Evolutionary conservation across 2,113 vertebrate genomes (phyloP).

Genomic region (Edolisoma coerulescens): DNA sequence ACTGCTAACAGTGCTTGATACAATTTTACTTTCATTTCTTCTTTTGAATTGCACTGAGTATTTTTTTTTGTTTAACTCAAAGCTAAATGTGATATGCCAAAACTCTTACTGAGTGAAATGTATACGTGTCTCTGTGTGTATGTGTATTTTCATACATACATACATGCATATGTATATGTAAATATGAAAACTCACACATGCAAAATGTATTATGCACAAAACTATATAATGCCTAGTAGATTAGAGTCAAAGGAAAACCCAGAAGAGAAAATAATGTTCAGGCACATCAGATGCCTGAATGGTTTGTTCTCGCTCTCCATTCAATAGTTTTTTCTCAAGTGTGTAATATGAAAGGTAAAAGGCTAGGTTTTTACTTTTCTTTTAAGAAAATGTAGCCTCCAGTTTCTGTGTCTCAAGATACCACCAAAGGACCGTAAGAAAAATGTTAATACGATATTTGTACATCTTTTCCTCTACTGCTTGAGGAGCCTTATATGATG

Average conservation of each 20-base stretch:
- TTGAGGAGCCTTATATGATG: background rate
- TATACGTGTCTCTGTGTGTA: background rate
- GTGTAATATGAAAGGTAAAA: background rate
- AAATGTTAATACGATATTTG: background rate
- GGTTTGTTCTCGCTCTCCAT: background rate
- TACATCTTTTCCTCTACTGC: background rate
- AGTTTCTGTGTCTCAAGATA: background rate
- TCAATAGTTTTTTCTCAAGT: background rate
- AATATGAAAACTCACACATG: background rate
- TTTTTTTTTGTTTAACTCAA: background rate
- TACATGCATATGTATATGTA: background rate
- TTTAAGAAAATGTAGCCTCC: background rate
- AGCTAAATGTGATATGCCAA: background rate
- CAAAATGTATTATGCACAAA: background rate
- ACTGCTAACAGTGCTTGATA: background rate
- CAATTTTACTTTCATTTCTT: background rate
- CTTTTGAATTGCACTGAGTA: background rate
- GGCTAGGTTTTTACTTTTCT: background rate
- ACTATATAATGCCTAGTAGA: background rate
- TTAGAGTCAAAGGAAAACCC: background rate
- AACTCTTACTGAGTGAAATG: background rate
- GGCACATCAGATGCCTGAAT: background rate
- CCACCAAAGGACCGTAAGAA: background rate
- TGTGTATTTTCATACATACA: background rate
- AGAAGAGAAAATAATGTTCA: background rate